These are phyloP conservation scores for Scrobipalpa atriplicella DNA, from an alignment of 2,888 invertebrate species.

Conservation along the genomic window DNA sequence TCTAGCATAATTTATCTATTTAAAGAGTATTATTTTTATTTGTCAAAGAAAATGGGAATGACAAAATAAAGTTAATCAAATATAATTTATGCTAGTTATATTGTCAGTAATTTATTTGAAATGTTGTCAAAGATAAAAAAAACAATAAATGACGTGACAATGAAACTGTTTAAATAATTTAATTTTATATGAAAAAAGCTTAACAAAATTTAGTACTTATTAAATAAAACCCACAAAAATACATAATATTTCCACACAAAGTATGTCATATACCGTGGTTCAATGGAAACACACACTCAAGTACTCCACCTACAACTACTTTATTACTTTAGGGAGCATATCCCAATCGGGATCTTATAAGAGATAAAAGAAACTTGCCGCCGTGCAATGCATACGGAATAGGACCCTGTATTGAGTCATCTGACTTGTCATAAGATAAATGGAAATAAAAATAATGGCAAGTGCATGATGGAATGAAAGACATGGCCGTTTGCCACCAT, in stretches of 20 bases:
- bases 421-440: conserved; percentile 53
- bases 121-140: too few species aligned
- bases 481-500: conserved; percentile 27
- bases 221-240: background rate
- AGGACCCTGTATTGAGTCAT: conserved; percentile 48
- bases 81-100: too few species aligned
- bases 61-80: too few species aligned
- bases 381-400: conserved; percentile 71
- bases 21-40: too few species aligned
- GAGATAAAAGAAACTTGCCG: conserved; percentile 76
- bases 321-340: conserved; percentile 79
- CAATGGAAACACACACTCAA: conserved; percentile 50
- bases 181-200: too few species aligned
- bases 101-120: too few species aligned
- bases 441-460: conserved; percentile 49
- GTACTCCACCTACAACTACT: conserved; percentile 50
- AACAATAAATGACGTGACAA: too few species aligned
- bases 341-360: conserved; percentile 78
- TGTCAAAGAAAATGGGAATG: too few species aligned
- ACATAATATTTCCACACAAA: background rate
- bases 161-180: too few species aligned
- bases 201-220: too few species aligned
- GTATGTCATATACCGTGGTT: background rate
- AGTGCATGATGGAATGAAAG: conserved; percentile 40
- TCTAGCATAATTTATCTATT: too few species aligned